Base-by-base conservation (phyloP, 2,888 invertebrate species). In the Tetramorium bicarinatum region DNA sequence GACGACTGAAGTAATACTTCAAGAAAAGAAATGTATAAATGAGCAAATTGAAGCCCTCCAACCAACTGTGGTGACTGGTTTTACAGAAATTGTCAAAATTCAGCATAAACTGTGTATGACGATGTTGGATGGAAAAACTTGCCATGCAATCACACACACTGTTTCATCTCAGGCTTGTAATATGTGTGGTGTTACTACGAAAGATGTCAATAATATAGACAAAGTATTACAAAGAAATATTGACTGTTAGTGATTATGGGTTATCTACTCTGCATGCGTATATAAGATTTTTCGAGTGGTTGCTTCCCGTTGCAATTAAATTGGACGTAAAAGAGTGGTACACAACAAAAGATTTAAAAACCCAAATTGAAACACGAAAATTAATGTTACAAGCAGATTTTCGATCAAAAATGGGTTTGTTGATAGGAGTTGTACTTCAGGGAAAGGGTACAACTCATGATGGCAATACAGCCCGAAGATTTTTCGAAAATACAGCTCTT, bases 81-180 rank as follows among this genome's bases (percentile, higher is more conserved):
- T 18, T 7, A 38, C 18, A 41, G 64, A 38, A 64, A 41, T 34
- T 44, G 41, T 38, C 18, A n/a, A 9, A n/a, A 38, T 44, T 38
- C 64, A 38, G 21, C 56, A 25, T 38, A 34, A 44, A 41, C n/a
- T 44, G 9, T 44, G 8, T 21, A 18, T 64, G n/a, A 64, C 64
- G 8, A 64, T 64, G 64, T n/a, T 64, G 4, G 64, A 64, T 13
- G 64, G 44, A 18, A 64, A 64, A 64, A 44, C 21, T n/a, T 64
- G 64, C 1, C 18, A 64, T 13, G 64, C 64, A 38, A 44, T 64
- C 3, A 64, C 64, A 13, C 38, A 38, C 21, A 64, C 64, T n/a
- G 13, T 1, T 18, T n/a, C n/a, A 13, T n/a, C n/a, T 25, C 61
- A 61, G 1, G 18, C 64, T 15, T 64, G 38, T n/a, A 21, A 64